Evolutionary conservation across 2,113 vertebrate genomes (phyloP).

Genomic region (Syrrhaptes paradoxus): DNA sequence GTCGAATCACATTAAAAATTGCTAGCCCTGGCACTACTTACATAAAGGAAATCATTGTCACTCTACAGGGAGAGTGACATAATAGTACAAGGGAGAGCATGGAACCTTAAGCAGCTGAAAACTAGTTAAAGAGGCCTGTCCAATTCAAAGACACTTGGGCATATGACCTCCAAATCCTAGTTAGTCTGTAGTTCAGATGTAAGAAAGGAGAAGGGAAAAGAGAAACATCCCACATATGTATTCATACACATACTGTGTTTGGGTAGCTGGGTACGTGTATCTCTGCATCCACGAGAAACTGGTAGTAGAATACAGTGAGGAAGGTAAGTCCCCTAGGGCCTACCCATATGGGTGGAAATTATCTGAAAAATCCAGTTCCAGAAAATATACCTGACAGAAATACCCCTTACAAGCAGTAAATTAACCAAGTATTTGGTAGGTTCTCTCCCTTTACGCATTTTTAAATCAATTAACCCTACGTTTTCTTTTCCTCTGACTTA

Average conservation of each 20-base stretch:
- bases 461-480: background rate
- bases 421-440: fast-evolving
- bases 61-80: background rate
- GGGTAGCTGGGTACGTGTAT: background rate
- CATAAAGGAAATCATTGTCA: background rate
- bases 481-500: background rate
- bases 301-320: background rate
- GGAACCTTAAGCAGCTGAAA: background rate
- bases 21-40: background rate
- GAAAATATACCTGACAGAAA: background rate
- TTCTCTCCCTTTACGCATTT: background rate
- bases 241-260: background rate
- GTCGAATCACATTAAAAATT: background rate
- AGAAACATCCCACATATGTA: background rate
- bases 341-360: background rate
- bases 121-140: background rate
- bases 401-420: background rate
- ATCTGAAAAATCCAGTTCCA: background rate
- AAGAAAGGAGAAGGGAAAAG: background rate
- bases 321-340: background rate
- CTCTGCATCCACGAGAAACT: background rate
- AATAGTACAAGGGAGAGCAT: background rate
- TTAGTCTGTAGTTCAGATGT: background rate
- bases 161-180: background rate
- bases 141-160: background rate